Evolutionary conservation across 1,140 invertebrate species (phyloP).

Genomic region (Luehdorfia chinensis): DNA sequence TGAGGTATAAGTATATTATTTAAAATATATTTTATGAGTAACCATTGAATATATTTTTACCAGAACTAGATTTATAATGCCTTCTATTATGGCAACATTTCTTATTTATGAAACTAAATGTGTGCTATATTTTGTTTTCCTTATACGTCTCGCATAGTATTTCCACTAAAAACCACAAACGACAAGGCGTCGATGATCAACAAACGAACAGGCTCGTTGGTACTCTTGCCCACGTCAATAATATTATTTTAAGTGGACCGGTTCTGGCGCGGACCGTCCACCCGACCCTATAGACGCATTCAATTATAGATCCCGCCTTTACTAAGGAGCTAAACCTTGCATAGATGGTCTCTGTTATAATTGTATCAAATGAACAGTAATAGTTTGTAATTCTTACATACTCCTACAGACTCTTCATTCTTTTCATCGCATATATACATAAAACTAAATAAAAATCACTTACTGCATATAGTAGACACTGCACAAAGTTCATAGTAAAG

Average conservation of each 20-base stretch:
- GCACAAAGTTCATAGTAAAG: no score
- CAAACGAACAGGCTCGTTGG: conserved; percentile 22
- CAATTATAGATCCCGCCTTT: conserved; percentile 42
- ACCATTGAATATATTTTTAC: no score
- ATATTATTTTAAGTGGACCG: conserved; percentile 63
- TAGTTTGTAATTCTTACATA: no score
- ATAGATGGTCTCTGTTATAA: conserved; percentile 9
- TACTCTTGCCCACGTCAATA: conserved; percentile 46
- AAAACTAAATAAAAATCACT: no score
- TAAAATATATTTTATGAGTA: no score
- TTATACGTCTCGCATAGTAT: background rate
- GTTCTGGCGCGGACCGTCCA: conserved; percentile 41
- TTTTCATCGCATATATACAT: no score
- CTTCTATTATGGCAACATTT: no score
- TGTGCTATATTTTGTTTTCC: conserved; percentile 6
- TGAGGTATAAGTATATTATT: no score
- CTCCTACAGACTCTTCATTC: no score
- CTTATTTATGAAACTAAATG: no score
- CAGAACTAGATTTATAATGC: no score
- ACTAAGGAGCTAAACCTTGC: conserved; percentile 21
- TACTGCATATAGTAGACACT: no score
- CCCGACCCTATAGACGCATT: conserved; percentile 45
- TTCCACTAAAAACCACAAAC: conserved; percentile 34
- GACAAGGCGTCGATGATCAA: conserved; percentile 15
- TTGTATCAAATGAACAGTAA: conserved; percentile 4